Evolutionary conservation across 2,888 invertebrate species (phyloP).

Genomic region (Drosophila quinaria): DNA sequence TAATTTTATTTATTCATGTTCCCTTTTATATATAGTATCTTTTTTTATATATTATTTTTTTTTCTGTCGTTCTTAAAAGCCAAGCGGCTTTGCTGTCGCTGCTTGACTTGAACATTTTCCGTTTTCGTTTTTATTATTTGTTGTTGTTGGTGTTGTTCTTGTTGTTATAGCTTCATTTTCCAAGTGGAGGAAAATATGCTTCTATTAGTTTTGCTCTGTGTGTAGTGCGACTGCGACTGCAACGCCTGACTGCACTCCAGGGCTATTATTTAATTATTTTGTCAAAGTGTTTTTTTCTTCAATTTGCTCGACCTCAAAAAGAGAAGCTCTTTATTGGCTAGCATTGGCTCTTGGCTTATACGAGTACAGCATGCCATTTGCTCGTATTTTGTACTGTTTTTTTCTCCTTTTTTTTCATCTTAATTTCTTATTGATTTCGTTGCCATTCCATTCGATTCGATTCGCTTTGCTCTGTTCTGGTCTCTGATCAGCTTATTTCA

Average conservation of each 20-base stretch:
- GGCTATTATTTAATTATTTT: conserved; percentile 80
- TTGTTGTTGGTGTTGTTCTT: conserved; percentile 11
- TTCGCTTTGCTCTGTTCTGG: conserved; percentile 12
- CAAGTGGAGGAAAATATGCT: conserved; percentile 53
- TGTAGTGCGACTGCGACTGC: conserved; percentile 40
- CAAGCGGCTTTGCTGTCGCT: conserved; percentile 57
- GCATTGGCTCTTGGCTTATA: conserved; percentile 34
- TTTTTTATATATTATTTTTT: conserved; percentile 9
- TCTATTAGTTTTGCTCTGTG: conserved; percentile 58
- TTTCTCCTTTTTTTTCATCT: conserved; percentile 10
- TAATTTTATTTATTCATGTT: conserved; percentile 76
- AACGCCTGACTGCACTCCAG: conserved; percentile 64
- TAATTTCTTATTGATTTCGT: conserved; percentile 42
- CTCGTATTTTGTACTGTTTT: conserved; percentile 25
- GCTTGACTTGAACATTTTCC: conserved; percentile 39
- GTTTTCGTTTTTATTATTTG: conserved; percentile 14
- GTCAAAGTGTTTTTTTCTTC: conserved; percentile 64
- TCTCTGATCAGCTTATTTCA: conserved; percentile 35
- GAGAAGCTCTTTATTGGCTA: conserved; percentile 8
- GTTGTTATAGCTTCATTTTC: conserved; percentile 27
- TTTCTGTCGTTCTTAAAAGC: conserved; percentile 50
- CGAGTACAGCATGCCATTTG: conserved; percentile 11
- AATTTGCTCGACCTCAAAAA: conserved; percentile 44
- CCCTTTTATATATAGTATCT: conserved; percentile 21
- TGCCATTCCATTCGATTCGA: conserved; percentile 27